phyloP scores from a whole-genome alignment of 2,888 invertebrate species.

The Epiblema foenella region DNA sequence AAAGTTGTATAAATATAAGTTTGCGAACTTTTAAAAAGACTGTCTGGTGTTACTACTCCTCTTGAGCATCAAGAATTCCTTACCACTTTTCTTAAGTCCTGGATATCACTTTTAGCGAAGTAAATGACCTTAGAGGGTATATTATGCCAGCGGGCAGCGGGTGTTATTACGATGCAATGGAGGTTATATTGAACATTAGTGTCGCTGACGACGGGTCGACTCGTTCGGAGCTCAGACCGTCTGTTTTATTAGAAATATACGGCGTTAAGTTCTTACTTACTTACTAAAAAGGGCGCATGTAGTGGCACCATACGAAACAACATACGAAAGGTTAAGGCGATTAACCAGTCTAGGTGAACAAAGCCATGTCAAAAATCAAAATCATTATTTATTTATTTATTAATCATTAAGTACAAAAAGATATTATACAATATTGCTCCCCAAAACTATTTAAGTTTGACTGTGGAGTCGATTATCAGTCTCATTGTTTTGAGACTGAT shows the following conservation, averaged over 20 bases:
- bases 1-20: too few relatives aligned
- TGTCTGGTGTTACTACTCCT: too few relatives aligned
- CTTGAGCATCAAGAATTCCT: background rate
- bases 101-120: slow-evolving; percentile 54
- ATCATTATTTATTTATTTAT: too few relatives aligned
- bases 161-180: slow-evolving; percentile 56
- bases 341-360: too few relatives aligned
- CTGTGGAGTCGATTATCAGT: too few relatives aligned
- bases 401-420: too few relatives aligned
- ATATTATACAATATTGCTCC: too few relatives aligned
- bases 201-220: slow-evolving; percentile 53
- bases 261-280: background rate
- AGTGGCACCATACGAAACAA: background rate
- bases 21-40: too few relatives aligned
- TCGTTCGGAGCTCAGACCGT: slow-evolving; percentile 45
- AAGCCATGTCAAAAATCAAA: too few relatives aligned
- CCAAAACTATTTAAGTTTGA: too few relatives aligned
- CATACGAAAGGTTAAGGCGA: too few relatives aligned
- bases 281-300: background rate
- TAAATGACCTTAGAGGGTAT: slow-evolving; percentile 57
- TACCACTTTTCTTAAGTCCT: background rate
- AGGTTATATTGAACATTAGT: slow-evolving; percentile 68
- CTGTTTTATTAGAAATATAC: slow-evolving; percentile 49
- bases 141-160: slow-evolving; percentile 30
- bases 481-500: too few relatives aligned